Evolutionary conservation across 2,797 vertebrate genomes (phyloP).

Genomic region (Champsocephalus gunnari): DNA sequence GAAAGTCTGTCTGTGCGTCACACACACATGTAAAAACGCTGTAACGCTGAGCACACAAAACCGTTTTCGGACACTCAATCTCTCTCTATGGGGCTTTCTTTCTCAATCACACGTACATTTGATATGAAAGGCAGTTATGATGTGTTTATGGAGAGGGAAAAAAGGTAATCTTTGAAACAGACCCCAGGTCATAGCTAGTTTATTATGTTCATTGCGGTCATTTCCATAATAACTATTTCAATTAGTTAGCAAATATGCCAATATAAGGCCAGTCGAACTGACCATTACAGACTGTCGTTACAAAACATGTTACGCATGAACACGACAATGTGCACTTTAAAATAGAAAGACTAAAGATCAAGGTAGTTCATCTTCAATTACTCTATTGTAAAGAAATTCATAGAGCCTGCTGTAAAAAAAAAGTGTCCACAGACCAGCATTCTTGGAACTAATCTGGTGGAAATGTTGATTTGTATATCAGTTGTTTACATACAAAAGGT

Average conservation of each 20-base stretch:
- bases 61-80: background rate
- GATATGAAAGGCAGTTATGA: constrained; percentile 41
- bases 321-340: constrained; percentile 16
- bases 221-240: constrained; percentile 25
- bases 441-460: constrained; percentile 37
- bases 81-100: background rate
- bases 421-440: constrained; percentile 5
- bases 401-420: constrained; percentile 24
- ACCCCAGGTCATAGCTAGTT: constrained; percentile 25
- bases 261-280: constrained; percentile 16
- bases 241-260: constrained; percentile 15
- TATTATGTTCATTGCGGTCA: constrained; percentile 29
- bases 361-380: constrained; percentile 12
- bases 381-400: constrained; percentile 6
- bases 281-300: constrained; percentile 19
- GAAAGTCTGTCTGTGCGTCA: constrained; percentile 30
- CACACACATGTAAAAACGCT: constrained; percentile 13
- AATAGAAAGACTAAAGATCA: constrained; percentile 7
- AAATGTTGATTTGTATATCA: constrained; percentile 35
- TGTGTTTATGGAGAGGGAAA: constrained; percentile 55
- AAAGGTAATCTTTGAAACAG: constrained; percentile 26
- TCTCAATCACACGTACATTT: background rate
- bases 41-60: constrained; percentile 8
- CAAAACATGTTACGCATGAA: constrained; percentile 12
- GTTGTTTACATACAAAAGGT: constrained; percentile 37